A percentile compares a stretch with the other conserved stretches of the same genome.
phyloP scores from a whole-genome alignment of 2,113 vertebrate species.

The Corythoichthys intestinalis region DNA sequence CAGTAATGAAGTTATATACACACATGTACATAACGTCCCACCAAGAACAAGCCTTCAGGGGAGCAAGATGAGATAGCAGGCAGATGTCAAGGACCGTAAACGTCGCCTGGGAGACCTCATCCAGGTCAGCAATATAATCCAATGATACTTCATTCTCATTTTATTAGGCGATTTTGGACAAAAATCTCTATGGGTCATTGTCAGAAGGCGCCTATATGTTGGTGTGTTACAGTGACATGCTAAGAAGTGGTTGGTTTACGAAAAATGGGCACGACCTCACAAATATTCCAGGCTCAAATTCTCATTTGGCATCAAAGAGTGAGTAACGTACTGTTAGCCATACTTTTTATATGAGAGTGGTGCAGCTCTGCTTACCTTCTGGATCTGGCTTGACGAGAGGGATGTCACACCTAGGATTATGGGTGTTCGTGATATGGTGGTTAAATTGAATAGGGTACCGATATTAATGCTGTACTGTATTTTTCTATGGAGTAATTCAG shows the following conservation, averaged over 20 bases:
- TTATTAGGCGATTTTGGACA: background rate
- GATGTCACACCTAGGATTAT: too few relatives aligned
- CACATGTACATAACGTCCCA: background rate
- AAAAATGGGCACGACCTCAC: background rate
- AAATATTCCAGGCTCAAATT: too few relatives aligned
- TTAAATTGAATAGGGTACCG: too few relatives aligned
- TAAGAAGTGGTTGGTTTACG: background rate
- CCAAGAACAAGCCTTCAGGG: background rate
- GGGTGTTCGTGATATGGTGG: too few relatives aligned
- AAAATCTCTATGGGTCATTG: background rate
- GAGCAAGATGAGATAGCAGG: slow-evolving; percentile 13
- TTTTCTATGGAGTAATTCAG: too few relatives aligned
- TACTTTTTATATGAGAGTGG: too few relatives aligned
- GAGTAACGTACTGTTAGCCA: too few relatives aligned
- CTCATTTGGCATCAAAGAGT: too few relatives aligned
- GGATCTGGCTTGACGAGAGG: too few relatives aligned
- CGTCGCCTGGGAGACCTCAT: slow-evolving; percentile 1
- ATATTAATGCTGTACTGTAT: too few relatives aligned
- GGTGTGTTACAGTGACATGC: background rate
- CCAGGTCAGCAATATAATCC: slow-evolving; percentile 3
- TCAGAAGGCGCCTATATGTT: background rate
- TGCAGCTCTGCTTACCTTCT: too few relatives aligned
- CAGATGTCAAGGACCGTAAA: slow-evolving; percentile 17
- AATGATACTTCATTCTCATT: background rate
- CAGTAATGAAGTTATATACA: slow-evolving; percentile 9